A percentile compares a stretch with the other conserved stretches of the same genome.
These are phyloP conservation scores for Nesidiocoris tenuis DNA, from an alignment of 2,888 invertebrate genomes.

Conservation along the genomic window DNA sequence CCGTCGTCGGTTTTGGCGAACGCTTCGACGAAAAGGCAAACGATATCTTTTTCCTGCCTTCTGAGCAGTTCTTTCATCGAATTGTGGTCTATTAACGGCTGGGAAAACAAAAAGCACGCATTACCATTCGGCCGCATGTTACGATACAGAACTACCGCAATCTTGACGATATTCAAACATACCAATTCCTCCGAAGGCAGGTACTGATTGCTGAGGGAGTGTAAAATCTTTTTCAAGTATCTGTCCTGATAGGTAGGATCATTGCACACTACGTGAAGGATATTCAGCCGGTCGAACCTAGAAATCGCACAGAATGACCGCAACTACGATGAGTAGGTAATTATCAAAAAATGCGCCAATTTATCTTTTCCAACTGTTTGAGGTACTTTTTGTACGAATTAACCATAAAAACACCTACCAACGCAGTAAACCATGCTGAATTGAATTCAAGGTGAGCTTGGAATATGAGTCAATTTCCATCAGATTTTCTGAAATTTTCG, in stretches of 20 bases:
- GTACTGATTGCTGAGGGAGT: neutral
- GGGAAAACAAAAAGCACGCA: neutral
- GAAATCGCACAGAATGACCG: neutral
- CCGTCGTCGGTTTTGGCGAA: conserved; percentile 3
- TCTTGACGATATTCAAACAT: neutral
- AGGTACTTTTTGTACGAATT: no score
- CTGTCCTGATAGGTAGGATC: neutral
- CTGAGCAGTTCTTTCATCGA: conserved; percentile 8
- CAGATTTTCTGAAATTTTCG: no score
- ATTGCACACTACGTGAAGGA: conserved; percentile 23
- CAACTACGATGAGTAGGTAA: no score
- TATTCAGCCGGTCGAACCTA: conserved; percentile 28
- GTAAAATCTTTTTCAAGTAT: conserved; percentile 9
- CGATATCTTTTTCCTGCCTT: conserved; percentile 24
- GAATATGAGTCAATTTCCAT: no score
- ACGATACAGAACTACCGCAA: neutral
- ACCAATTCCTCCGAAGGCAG: conserved; percentile 1
- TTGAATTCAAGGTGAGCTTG: no score
- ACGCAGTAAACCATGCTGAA: no score
- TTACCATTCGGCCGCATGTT: neutral
- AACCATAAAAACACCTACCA: no score
- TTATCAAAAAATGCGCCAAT: no score
- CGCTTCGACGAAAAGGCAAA: conserved; percentile 15
- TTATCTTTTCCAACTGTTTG: no score
- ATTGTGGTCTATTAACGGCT: conserved; percentile 12